A percentile compares a stretch with the other conserved stretches of the same genome.
Evolutionary conservation across 2,113 vertebrate species (phyloP).

Genomic region (Centrocercus urophasianus): DNA sequence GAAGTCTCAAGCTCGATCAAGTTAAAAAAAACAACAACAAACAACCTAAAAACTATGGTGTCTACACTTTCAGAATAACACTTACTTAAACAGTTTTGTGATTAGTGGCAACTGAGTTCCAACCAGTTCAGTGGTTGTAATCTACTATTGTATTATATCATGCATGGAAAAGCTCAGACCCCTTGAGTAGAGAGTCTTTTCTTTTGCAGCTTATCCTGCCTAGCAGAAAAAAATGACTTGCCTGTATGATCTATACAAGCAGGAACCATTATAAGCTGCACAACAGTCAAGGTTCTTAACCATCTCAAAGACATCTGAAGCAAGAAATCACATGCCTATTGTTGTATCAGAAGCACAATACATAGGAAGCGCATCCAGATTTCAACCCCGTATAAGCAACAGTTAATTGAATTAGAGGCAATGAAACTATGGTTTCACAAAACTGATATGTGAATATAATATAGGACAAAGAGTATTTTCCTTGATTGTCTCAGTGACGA

Average conservation of each 20-base stretch:
- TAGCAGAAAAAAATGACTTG: neutral
- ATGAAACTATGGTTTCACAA: neutral
- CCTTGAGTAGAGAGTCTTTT: neutral
- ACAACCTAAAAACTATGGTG: neutral
- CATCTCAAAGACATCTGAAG: neutral
- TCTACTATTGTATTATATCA: neutral
- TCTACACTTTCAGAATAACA: neutral
- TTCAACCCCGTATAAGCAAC: neutral
- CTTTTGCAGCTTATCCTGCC: neutral
- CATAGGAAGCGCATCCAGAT: neutral
- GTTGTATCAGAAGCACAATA: neutral
- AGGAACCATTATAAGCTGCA: neutral
- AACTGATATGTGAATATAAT: slow-evolving; percentile 2
- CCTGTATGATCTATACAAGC: neutral
- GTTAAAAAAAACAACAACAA: neutral
- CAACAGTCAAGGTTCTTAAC: neutral
- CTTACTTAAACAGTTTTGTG: neutral
- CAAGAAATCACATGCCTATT: neutral
- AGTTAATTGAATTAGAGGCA: neutral
- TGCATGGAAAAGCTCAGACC: neutral
- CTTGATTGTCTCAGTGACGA: neutral
- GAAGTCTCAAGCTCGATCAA: neutral
- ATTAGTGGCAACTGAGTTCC: neutral
- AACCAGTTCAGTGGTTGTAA: neutral
- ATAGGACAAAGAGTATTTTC: neutral